A percentile compares a stretch with the other conserved stretches of the same genome.
Evolutionary conservation across 2,888 invertebrate species (phyloP).

Genomic region (Cyclophora punctaria): DNA sequence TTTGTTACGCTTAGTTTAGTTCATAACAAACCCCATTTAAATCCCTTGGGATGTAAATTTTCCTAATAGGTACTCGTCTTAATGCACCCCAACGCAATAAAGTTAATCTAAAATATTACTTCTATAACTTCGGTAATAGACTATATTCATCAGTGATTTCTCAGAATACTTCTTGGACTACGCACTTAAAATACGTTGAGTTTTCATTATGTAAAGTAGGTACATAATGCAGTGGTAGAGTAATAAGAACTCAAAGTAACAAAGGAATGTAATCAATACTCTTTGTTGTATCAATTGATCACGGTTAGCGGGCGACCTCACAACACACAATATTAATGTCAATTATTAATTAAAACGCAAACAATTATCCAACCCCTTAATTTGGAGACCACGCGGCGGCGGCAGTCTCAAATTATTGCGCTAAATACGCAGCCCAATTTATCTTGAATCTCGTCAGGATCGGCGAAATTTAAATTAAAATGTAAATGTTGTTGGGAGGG

Average conservation of each 20-base stretch:
- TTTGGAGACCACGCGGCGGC: constrained; percentile 47
- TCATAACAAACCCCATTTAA: too few species aligned
- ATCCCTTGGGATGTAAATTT: too few species aligned
- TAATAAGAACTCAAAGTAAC: background rate
- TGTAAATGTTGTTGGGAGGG: constrained; percentile 66
- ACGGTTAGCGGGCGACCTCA: constrained; percentile 19
- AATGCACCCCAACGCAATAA: too few species aligned
- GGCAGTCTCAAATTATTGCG: constrained; percentile 59
- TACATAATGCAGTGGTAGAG: too few species aligned
- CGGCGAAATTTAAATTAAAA: constrained; percentile 71
- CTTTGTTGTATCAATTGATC: background rate
- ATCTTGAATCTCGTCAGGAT: constrained; percentile 70
- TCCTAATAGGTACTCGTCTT: too few species aligned
- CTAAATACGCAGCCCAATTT: constrained; percentile 67
- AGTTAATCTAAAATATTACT: too few species aligned
- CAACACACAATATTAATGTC: constrained; percentile 48
- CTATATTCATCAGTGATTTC: too few species aligned
- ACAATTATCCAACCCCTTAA: constrained; percentile 60
- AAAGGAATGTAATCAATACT: background rate
- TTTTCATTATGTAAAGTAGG: too few species aligned
- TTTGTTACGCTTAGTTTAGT: too few species aligned
- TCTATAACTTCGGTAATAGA: too few species aligned
- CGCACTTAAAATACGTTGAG: too few species aligned
- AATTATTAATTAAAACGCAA: constrained; percentile 64
- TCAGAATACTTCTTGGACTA: too few species aligned